These are phyloP conservation scores for Drosophila tani DNA, from an alignment of 1,140 invertebrate species.

Conservation along the genomic window DNA sequence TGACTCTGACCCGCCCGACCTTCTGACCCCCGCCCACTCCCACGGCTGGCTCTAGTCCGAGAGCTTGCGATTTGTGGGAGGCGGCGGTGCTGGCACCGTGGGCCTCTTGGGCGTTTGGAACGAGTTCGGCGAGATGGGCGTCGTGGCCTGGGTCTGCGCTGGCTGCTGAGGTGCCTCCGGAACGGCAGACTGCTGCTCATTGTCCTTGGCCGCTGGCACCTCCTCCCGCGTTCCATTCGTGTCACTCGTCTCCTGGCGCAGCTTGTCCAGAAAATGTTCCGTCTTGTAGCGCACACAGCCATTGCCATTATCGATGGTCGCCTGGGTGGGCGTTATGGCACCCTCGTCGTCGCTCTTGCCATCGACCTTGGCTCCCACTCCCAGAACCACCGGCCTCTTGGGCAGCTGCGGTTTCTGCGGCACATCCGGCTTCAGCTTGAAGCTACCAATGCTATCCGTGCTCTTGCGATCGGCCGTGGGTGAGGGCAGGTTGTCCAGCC, in stretches of 20 bases:
- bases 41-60: slow-evolving; percentile 46
- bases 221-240: slow-evolving; percentile 66
- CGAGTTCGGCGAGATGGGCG: slow-evolving; percentile 79
- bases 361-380: slow-evolving; percentile 43
- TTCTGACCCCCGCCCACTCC: background rate
- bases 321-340: slow-evolving; percentile 62
- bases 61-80: slow-evolving; percentile 73
- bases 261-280: slow-evolving; percentile 73
- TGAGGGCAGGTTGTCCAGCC: slow-evolving; percentile 76
- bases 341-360: slow-evolving; percentile 77
- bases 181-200: slow-evolving; percentile 29
- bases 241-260: slow-evolving; percentile 70
- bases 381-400: slow-evolving; percentile 70
- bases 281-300: slow-evolving; percentile 67
- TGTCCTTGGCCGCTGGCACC: slow-evolving; percentile 26
- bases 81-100: slow-evolving; percentile 81
- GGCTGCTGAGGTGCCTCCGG: slow-evolving; percentile 20
- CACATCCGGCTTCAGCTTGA: slow-evolving; percentile 79
- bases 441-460: slow-evolving; percentile 71
- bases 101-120: slow-evolving; percentile 81
- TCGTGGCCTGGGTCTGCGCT: slow-evolving; percentile 58
- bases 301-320: slow-evolving; percentile 62
- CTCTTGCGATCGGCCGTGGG: slow-evolving; percentile 80
- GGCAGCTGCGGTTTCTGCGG: slow-evolving; percentile 78
- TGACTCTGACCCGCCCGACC: slow-evolving; percentile 51